Evolutionary conservation across 2,113 vertebrate species (phyloP).

Genomic region (Psettodes erumei): DNA sequence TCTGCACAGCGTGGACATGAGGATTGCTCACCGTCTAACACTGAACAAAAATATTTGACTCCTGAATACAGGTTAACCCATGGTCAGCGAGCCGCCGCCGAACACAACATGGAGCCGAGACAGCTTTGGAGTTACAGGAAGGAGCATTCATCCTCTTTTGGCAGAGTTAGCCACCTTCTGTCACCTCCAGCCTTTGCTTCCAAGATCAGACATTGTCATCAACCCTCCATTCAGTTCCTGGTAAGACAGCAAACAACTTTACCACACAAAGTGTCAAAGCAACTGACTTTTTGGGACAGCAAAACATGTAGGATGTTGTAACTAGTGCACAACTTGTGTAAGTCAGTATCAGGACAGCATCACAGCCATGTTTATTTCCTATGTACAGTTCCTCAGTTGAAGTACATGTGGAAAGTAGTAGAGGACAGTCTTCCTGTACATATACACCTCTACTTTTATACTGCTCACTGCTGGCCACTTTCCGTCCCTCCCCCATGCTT

Average conservation of each 20-base stretch:
- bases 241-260: not conserved
- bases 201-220: not conserved
- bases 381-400: not conserved
- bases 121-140: not conserved
- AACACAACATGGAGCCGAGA: not conserved
- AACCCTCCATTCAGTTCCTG: not conserved
- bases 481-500: not conserved
- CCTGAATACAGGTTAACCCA: not conserved
- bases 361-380: not conserved
- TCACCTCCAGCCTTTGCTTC: not conserved
- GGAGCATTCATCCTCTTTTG: not conserved
- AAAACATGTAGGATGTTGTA: not conserved
- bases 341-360: too few relatives aligned
- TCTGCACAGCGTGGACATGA: not conserved
- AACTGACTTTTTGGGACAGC: too few relatives aligned
- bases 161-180: not conserved
- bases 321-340: too few relatives aligned
- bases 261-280: not conserved
- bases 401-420: too few relatives aligned
- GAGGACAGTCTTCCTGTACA: too few relatives aligned
- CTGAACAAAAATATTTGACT: not conserved
- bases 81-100: not conserved
- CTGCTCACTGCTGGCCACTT: not conserved
- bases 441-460: not conserved
- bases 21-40: not conserved